Conservation (phyloP, 1,140 invertebrate genomes). For the Drosophila triauraria region DNA sequence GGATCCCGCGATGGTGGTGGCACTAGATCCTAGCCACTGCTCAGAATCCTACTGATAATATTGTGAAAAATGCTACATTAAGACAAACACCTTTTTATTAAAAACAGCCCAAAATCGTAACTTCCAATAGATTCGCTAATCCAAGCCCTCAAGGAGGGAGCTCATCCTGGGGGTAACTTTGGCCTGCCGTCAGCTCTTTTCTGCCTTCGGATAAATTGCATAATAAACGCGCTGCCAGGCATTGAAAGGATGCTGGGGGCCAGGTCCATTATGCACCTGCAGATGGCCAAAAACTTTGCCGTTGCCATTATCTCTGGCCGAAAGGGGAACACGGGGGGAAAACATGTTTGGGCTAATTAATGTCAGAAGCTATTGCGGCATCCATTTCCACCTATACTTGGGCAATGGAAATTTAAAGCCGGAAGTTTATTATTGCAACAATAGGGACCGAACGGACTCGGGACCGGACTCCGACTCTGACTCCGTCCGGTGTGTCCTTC, state of each 20-base stretch:
- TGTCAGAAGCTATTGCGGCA: conserved; percentile 68
- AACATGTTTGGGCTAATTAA: conserved; percentile 80
- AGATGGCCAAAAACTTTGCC: conserved; percentile 69
- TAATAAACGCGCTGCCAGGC: conserved; percentile 59
- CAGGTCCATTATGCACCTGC: conserved; percentile 61
- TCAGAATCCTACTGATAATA: not conserved
- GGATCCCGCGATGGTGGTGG: too few species aligned
- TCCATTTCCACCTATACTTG: conserved; percentile 39
- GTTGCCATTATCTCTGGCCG: conserved; percentile 35
- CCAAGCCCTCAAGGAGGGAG: too few species aligned
- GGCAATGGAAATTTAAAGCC: conserved; percentile 76
- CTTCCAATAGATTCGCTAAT: not conserved
- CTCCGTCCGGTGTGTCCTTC: conserved; percentile 13
- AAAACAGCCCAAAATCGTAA: not conserved
- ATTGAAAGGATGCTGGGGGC: not conserved
- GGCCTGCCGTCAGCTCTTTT: not conserved
- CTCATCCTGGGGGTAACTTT: not conserved
- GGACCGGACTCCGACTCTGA: conserved; percentile 49
- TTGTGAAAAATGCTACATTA: not conserved
- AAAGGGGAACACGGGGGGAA: not conserved
- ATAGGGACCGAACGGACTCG: conserved; percentile 43
- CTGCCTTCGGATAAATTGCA: conserved; percentile 42
- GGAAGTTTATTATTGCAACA: conserved; percentile 80
- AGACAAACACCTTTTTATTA: not conserved
- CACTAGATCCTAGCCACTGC: too few species aligned